Base-by-base conservation (phyloP, 2,113 vertebrate genomes). In the Limanda limanda region DNA sequence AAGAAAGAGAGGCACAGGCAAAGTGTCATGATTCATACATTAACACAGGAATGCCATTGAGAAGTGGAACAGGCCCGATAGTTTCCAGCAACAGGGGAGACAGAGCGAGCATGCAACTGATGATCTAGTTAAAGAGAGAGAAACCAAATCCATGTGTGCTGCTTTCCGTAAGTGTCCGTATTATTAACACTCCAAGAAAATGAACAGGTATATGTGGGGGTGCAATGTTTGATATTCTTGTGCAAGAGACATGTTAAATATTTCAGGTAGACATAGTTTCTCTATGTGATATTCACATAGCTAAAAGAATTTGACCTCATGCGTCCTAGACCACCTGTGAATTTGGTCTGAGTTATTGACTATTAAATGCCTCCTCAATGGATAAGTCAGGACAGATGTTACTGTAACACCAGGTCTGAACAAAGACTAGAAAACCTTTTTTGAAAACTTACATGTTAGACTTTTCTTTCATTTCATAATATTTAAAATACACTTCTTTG, bases 11-110 rank as follows among this genome's bases (percentile, higher is more conserved):
- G 37, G 59, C 17, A 40, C 47, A 45, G 76, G 75, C 62, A 67
- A 78, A 72, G 82, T 81, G 84, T 80, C 71, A 78, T 88, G 79
- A 89, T 88, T 92, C 82, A 88, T 86, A 77, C 77, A 78, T 81
- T 85, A 89, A 84, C 91, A 84, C 79, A 85, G 78, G 84, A 89
- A 88, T 89, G 83, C 63, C 74, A 86, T 37, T 63, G 74, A 88
- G 81, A 25, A 68, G 82, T 79, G 63, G 80, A 88, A 81, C 66
- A 82, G 62, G 40, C 59, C 21, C 25, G 56, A 31, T 67, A 60
- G 65, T 70, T 86, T 85, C 68, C 68, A 85, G 40, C 82, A 79
- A 69, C 61, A 63, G 56, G 63, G 40, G 82, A 27, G 57, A 13
- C 27, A 35, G 56, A 61, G 66, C 4, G 56, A 55, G 62, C 61